Evolutionary conservation across 1,140 invertebrate species (phyloP).

Genomic region (Drosophila insularis): DNA sequence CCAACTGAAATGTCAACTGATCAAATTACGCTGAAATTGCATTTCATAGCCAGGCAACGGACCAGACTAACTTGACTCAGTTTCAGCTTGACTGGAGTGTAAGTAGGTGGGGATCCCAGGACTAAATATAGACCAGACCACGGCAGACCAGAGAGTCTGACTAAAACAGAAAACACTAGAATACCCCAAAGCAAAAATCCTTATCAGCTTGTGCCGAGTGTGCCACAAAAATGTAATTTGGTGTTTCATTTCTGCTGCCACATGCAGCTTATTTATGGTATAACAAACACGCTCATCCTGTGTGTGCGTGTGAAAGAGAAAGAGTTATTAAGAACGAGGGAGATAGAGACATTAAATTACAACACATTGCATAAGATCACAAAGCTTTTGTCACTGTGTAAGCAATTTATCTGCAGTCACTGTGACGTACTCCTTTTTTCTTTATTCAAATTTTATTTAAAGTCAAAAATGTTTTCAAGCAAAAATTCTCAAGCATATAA

Average conservation of each 20-base stretch:
- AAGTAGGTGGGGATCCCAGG: constrained; percentile 1
- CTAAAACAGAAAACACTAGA: not conserved
- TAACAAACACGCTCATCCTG: not conserved
- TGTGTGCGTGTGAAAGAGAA: not conserved
- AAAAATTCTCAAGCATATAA: constrained; percentile 45
- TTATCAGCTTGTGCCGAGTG: constrained; percentile 56
- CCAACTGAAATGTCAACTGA: constrained; percentile 68
- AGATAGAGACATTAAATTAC: constrained; percentile 45
- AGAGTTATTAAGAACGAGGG: not conserved
- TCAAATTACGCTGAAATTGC: constrained; percentile 73
- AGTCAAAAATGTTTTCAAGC: not conserved
- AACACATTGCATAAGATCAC: constrained; percentile 36
- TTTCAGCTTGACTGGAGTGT: not conserved
- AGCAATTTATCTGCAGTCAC: constrained; percentile 51
- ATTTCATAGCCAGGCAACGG: constrained; percentile 47
- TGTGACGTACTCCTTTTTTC: not conserved
- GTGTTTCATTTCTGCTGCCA: constrained; percentile 64
- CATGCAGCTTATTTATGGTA: constrained; percentile 73
- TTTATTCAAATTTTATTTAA: constrained; percentile 34
- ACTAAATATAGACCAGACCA: constrained; percentile 24
- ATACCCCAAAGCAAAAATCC: constrained; percentile 21
- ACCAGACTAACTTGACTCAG: constrained; percentile 1
- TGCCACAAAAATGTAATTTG: constrained; percentile 60
- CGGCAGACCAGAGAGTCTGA: not conserved
- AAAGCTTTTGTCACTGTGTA: constrained; percentile 31